Conservation (phyloP, 2,113 vertebrate genomes). For the Erythrolamprus reginae region DNA sequence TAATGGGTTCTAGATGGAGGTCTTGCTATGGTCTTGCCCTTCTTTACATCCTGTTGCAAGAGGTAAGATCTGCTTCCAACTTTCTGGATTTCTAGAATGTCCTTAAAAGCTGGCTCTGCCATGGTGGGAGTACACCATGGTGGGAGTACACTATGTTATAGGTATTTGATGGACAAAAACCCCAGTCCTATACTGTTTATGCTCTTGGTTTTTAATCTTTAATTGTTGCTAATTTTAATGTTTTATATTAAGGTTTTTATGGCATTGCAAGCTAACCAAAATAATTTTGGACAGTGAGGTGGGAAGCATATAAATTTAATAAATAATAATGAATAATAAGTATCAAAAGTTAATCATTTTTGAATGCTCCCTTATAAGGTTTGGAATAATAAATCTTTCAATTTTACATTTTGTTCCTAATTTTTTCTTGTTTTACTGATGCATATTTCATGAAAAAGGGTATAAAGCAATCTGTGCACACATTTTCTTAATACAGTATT, state of each 20-base stretch:
- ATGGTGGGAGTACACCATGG: neutral
- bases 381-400: neutral
- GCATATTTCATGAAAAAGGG: neutral
- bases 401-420: neutral
- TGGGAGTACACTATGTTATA: neutral
- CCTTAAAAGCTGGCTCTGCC: neutral
- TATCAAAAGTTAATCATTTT: neutral
- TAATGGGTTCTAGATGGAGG: neutral
- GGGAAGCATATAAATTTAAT: neutral
- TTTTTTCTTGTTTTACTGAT: neutral
- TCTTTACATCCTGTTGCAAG: neutral
- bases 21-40: neutral
- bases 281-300: neutral
- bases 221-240: neutral
- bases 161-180: neutral
- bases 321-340: neutral
- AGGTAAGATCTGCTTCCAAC: neutral
- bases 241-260: neutral
- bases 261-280: neutral
- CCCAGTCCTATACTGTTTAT: neutral
- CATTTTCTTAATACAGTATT: neutral
- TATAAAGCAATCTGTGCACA: neutral
- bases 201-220: neutral
- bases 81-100: neutral
- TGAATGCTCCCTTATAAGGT: neutral